Evolutionary conservation across 2,797 vertebrate species (phyloP).

Genomic region (Amblyopsis hoosieri): DNA sequence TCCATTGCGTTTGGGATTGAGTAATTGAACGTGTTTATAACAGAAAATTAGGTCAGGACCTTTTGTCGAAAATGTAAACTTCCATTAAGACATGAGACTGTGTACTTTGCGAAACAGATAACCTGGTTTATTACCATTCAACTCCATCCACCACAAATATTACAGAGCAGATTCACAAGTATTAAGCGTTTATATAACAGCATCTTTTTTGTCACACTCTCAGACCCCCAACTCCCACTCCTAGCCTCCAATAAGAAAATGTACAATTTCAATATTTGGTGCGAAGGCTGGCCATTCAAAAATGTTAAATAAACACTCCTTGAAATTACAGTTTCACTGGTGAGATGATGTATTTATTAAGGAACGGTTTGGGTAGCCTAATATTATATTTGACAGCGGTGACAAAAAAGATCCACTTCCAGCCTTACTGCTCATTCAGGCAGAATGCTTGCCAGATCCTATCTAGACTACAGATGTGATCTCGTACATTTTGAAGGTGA

Average conservation of each 20-base stretch:
- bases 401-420: conserved; percentile 66
- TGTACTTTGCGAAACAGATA: conserved; percentile 81
- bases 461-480: conserved; percentile 71
- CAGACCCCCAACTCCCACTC: conserved; percentile 53
- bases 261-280: conserved; percentile 74
- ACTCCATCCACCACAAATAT: conserved; percentile 84
- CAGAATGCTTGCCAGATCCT: conserved; percentile 51
- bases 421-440: conserved; percentile 65
- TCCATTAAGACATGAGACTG: conserved; percentile 48
- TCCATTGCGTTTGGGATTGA: no score
- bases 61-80: conserved; percentile 9
- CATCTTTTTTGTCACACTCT: conserved; percentile 72
- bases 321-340: conserved; percentile 56
- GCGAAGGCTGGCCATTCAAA: conserved; percentile 69
- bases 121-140: conserved; percentile 85
- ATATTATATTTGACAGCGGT: conserved; percentile 49
- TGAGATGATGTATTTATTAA: conserved; percentile 54
- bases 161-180: conserved; percentile 86
- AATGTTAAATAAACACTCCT: conserved; percentile 55
- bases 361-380: conserved; percentile 56
- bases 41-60: not conserved
- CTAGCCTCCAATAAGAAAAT: conserved; percentile 69
- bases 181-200: conserved; percentile 82
- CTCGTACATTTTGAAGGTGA: conserved; percentile 71
- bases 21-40: no score